Evolutionary conservation across 1,140 invertebrate genomes (phyloP).

Genomic region (Megathymus violae): DNA sequence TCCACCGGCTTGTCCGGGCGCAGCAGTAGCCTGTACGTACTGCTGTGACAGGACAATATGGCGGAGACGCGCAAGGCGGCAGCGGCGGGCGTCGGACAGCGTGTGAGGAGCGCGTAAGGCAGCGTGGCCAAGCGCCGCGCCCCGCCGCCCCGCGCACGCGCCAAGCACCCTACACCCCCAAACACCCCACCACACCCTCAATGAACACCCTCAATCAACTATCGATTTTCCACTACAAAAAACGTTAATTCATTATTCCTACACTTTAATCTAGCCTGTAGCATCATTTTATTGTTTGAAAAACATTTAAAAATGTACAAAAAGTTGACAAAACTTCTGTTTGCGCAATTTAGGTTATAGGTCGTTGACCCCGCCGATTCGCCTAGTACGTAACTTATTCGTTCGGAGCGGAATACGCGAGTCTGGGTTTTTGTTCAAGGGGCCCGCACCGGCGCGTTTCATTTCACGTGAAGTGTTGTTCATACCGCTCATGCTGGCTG

Average conservation of each 20-base stretch:
- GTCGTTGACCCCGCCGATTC: slow-evolving; percentile 38
- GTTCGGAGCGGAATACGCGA: slow-evolving; percentile 30
- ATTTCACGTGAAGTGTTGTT: slow-evolving; percentile 42
- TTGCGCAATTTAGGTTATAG: slow-evolving; percentile 42
- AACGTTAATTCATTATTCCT: slow-evolving; percentile 54
- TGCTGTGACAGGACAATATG: slow-evolving; percentile 98
- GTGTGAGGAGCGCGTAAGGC: too few species aligned
- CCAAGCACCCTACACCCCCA: slow-evolving; percentile 46
- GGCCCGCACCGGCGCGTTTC: slow-evolving; percentile 38
- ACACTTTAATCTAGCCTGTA: too few species aligned
- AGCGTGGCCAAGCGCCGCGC: too few species aligned
- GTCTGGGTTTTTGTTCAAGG: slow-evolving; percentile 37
- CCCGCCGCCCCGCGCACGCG: slow-evolving; percentile 46
- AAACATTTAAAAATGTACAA: background rate
- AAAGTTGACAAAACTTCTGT: slow-evolving; percentile 16
- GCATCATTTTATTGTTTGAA: slow-evolving; percentile 13
- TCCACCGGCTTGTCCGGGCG: slow-evolving; percentile 91
- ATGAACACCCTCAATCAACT: slow-evolving; percentile 78
- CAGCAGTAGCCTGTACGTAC: slow-evolving; percentile 93
- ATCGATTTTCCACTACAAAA: slow-evolving; percentile 72
- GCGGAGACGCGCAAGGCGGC: slow-evolving; percentile 85
- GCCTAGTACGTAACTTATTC: slow-evolving; percentile 22
- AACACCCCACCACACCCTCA: slow-evolving; percentile 54
- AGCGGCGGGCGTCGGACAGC: too few species aligned
- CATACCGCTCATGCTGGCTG: slow-evolving; percentile 36